A percentile compares a stretch with the other conserved stretches of the same genome.
These are phyloP conservation scores for Enteromius anoplus DNA, from an alignment of 2,797 vertebrate genomes.

Conservation along the genomic window DNA sequence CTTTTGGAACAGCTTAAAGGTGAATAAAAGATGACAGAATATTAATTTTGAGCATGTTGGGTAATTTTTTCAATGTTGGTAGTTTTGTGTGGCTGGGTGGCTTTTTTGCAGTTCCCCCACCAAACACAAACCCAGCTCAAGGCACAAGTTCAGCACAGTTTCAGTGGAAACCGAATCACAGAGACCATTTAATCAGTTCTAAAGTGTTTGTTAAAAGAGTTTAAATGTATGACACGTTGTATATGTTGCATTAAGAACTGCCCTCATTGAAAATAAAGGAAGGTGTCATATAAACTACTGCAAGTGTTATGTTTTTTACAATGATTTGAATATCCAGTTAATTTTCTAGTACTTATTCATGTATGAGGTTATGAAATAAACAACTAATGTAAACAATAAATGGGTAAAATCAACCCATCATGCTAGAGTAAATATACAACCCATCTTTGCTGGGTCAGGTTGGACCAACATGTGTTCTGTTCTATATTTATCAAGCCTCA, in stretches of 20 bases:
- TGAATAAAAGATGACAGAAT: not conserved
- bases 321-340: not conserved
- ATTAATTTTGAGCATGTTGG: not conserved
- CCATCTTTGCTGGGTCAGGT: not conserved
- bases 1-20: not conserved
- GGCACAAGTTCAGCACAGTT: not conserved
- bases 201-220: not conserved
- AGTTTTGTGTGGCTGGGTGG: not conserved
- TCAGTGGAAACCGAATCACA: not conserved
- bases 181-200: not conserved
- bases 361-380: not conserved
- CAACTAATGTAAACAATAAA: not conserved
- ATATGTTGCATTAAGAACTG: not conserved
- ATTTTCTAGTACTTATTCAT: not conserved
- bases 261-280: not conserved
- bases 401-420: not conserved
- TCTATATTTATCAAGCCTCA: not conserved
- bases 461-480: not conserved
- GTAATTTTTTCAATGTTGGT: not conserved
- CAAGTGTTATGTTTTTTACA: not conserved
- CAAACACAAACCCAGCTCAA: not conserved
- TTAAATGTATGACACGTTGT: not conserved
- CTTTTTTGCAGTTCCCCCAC: not conserved
- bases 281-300: not conserved
- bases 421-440: not conserved